phyloP scores from a whole-genome alignment of 2,113 vertebrate genomes.

The Phaethornis superciliosus region DNA sequence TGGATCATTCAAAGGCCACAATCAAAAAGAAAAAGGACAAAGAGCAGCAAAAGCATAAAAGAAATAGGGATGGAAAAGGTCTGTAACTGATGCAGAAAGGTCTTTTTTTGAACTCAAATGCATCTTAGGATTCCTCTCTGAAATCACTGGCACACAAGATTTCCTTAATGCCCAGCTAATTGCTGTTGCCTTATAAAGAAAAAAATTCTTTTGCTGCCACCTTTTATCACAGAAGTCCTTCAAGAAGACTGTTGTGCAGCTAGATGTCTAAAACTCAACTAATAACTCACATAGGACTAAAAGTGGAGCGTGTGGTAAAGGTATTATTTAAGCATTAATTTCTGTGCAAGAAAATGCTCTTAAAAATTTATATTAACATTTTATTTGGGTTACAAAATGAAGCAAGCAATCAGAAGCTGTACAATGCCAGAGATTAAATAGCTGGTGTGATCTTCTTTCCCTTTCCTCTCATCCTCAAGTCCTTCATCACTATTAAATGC shows the following conservation, averaged over 20 bases:
- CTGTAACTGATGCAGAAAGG: not conserved
- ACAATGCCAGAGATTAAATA: not conserved
- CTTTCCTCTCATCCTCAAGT: not conserved
- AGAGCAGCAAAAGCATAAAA: not conserved
- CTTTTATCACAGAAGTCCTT: not conserved
- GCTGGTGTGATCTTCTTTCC: not conserved
- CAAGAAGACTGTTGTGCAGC: not conserved
- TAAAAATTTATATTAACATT: not conserved
- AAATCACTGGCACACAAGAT: not conserved
- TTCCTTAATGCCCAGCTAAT: not conserved
- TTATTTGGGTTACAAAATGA: not conserved
- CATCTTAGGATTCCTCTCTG: not conserved
- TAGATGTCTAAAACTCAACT: not conserved
- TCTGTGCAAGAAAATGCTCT: not conserved
- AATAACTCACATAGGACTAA: not conserved
- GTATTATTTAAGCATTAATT: not conserved
- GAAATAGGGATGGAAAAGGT: not conserved
- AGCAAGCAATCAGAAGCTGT: not conserved
- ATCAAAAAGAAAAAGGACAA: not conserved
- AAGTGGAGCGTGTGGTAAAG: not conserved
- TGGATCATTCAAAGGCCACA: not conserved
- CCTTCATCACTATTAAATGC: not conserved
- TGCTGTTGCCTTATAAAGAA: not conserved
- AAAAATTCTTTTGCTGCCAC: not conserved
- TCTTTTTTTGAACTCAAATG: not conserved